A percentile compares a stretch with the other conserved stretches of the same genome.
Conservation (phyloP, 2,888 invertebrate genomes). For the Diarsia brunnea region DNA sequence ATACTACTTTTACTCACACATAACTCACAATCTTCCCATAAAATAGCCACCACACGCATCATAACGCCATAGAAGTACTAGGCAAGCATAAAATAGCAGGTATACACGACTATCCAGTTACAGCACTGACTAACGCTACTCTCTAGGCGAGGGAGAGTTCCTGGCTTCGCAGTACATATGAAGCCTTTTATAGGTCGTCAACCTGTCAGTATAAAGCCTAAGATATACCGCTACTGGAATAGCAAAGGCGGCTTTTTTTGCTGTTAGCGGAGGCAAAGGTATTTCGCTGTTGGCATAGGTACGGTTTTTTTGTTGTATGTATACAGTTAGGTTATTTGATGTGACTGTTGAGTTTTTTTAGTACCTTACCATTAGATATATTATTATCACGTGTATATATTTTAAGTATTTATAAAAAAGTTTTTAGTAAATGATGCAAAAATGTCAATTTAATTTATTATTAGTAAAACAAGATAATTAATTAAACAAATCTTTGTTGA, state of each 20-base stretch:
- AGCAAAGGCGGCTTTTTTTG: constrained; percentile 49
- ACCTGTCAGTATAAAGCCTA: constrained; percentile 76
- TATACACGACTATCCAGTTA: constrained; percentile 75
- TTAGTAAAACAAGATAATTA: not conserved
- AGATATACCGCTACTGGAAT: constrained; percentile 68
- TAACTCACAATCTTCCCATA: constrained; percentile 17
- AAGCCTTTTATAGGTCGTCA: constrained; percentile 87
- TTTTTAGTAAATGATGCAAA: not conserved
- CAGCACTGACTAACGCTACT: constrained; percentile 78
- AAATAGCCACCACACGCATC: constrained; percentile 12
- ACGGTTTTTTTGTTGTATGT: constrained; percentile 5
- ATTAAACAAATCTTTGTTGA: not conserved
- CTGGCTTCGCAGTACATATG: constrained; percentile 78
- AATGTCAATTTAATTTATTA: not conserved
- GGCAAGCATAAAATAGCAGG: constrained; percentile 45
- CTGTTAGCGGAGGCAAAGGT: constrained; percentile 15
- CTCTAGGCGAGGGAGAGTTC: constrained; percentile 72
- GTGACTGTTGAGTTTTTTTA: not conserved
- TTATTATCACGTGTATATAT: not conserved
- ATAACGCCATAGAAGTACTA: constrained; percentile 22
- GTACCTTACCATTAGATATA: too few relatives aligned
- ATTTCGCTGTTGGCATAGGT: constrained; percentile 9
- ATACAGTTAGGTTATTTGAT: constrained; percentile 9
- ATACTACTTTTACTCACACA: not conserved
- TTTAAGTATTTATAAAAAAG: not conserved